Evolutionary conservation across 2,888 invertebrate genomes (phyloP).

Genomic region (Dolichomitus sp.): DNA sequence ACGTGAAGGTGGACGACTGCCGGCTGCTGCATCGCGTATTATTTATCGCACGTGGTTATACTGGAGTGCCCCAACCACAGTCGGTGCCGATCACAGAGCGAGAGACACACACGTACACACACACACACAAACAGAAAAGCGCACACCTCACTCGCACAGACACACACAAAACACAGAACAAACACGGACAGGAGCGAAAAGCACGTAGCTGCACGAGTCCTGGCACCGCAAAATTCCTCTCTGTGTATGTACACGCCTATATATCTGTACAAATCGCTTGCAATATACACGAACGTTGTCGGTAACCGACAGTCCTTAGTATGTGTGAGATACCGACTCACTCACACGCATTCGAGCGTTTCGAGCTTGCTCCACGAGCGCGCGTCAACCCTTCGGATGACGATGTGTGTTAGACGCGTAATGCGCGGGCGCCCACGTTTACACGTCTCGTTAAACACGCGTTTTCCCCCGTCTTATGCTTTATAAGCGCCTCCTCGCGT

Average conservation of each 20-base stretch:
- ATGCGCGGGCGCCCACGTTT: background rate
- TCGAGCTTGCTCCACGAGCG: constrained; percentile 16
- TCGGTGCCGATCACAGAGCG: background rate
- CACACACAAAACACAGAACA: background rate
- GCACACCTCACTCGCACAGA: background rate
- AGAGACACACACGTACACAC: constrained; percentile 5
- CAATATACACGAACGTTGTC: background rate
- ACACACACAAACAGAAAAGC: constrained; percentile 3
- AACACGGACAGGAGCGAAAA: background rate
- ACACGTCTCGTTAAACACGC: background rate
- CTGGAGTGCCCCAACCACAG: background rate
- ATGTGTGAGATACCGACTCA: constrained; percentile 8
- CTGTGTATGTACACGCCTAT: constrained; percentile 31
- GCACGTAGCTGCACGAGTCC: background rate
- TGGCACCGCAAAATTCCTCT: background rate
- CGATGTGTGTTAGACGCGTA: background rate
- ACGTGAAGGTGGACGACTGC: constrained; percentile 82
- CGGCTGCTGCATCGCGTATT: constrained; percentile 67
- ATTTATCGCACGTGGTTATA: constrained; percentile 45
- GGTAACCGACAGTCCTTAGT: background rate
- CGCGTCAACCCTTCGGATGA: constrained; percentile 10
- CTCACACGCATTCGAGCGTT: constrained; percentile 30
- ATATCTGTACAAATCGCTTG: constrained; percentile 2
- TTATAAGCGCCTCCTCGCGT: background rate
- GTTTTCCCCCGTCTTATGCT: background rate